phyloP scores from a whole-genome alignment of 2,113 vertebrate genomes.

The Arvicanthis niloticus region DNA sequence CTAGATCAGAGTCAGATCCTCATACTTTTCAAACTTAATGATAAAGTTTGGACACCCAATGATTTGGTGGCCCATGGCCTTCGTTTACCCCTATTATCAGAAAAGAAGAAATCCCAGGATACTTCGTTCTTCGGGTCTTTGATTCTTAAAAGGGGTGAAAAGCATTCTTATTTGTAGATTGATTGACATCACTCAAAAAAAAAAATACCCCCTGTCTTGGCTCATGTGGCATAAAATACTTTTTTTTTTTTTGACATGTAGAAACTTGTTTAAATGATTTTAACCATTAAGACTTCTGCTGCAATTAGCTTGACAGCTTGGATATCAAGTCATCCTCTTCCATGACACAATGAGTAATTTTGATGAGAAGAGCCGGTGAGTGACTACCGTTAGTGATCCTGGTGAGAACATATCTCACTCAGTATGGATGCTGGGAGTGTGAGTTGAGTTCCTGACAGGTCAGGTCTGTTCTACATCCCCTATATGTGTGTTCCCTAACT shows the following conservation, averaged over 20 bases:
- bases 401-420: not conserved
- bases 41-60: not conserved
- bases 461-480: not conserved
- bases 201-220: not conserved
- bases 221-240: not conserved
- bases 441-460: not conserved
- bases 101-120: not conserved
- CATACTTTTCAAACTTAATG: not conserved
- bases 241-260: not conserved
- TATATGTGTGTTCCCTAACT: not conserved
- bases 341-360: not conserved
- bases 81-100: not conserved
- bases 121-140: not conserved
- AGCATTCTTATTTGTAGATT: not conserved
- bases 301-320: not conserved
- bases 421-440: not conserved
- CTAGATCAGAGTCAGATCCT: not conserved
- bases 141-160: not conserved
- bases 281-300: not conserved
- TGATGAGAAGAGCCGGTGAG: not conserved
- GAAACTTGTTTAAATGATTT: not conserved
- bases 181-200: conserved; percentile 4
- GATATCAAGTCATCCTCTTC: not conserved
- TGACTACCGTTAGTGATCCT: not conserved
- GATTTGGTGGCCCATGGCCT: not conserved